A percentile compares a stretch with the other conserved stretches of the same genome.
Evolutionary conservation across 1,140 invertebrate genomes (phyloP).

Genomic region (Philaenus spumarius): DNA sequence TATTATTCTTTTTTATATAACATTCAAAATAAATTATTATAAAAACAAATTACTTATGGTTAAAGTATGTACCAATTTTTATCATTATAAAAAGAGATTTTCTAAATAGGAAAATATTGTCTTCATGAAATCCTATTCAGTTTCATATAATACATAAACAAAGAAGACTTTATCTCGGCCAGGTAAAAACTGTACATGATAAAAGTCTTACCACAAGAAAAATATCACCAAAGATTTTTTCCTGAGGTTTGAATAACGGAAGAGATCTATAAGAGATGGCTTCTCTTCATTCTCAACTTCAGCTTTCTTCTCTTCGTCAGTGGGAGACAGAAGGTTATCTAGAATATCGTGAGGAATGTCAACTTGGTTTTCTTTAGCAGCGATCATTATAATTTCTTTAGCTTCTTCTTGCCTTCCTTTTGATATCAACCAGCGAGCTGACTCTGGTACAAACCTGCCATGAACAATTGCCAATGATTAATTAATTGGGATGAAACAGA

Average conservation of each 20-base stretch:
- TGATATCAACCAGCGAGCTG: constrained; percentile 69
- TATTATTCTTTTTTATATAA: no score
- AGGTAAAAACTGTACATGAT: no score
- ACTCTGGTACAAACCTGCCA: constrained; percentile 70
- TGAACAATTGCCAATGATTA: no score
- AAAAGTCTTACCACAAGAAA: constrained; percentile 59
- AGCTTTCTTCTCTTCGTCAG: constrained; percentile 39
- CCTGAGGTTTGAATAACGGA: constrained; percentile 61
- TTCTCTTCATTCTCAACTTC: constrained; percentile 37
- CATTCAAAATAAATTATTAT: no score
- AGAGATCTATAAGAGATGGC: constrained; percentile 57
- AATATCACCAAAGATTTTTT: constrained; percentile 65
- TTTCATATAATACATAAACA: no score
- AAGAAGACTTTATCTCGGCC: no score
- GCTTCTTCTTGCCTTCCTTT: constrained; percentile 67
- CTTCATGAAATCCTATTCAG: no score
- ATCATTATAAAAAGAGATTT: no score
- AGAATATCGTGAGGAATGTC: constrained; percentile 48
- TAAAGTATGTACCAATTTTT: no score
- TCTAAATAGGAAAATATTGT: no score
- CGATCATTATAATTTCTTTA: constrained; percentile 56
- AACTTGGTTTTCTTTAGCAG: constrained; percentile 59
- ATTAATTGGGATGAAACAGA: no score
- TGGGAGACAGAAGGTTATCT: constrained; percentile 45
- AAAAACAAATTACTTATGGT: no score